phyloP scores from a whole-genome alignment of 2,797 vertebrate genomes.

The Nyctibius grandis region DNA sequence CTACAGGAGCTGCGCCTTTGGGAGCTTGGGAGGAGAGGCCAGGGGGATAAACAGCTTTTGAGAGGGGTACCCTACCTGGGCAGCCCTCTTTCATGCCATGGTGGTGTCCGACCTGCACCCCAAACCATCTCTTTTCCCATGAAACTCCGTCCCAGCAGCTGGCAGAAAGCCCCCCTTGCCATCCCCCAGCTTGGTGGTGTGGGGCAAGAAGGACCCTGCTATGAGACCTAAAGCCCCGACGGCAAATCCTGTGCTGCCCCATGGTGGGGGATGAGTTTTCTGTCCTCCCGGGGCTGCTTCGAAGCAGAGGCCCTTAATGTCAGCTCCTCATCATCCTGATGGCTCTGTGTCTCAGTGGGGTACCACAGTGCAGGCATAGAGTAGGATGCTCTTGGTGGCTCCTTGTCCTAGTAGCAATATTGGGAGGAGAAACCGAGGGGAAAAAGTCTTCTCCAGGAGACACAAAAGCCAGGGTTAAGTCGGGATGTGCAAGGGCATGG shows the following conservation, averaged over 20 bases:
- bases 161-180: not conserved
- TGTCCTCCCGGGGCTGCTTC: not conserved
- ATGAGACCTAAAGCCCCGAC: rapidly evolving
- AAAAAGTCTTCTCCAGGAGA: not conserved
- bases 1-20: not conserved
- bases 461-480: not conserved
- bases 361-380: not conserved
- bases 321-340: not conserved
- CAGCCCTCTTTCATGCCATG: rapidly evolving
- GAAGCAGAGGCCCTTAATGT: not conserved
- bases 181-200: rapidly evolving
- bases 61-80: not conserved
- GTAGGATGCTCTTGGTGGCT: not conserved
- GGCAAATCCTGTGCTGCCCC: not conserved
- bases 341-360: too few species aligned
- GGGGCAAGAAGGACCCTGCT: not conserved
- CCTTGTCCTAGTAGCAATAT: rapidly evolving
- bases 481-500: not conserved
- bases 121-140: not conserved
- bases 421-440: not conserved
- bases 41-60: not conserved
- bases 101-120: not conserved
- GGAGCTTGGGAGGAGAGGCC: not conserved
- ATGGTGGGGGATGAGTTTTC: not conserved
- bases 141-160: not conserved